Evolutionary conservation across 2,113 vertebrate species (phyloP), one percentile per base, ranked within the genome.

Genomic region (Solenodon paradoxus): DNA sequence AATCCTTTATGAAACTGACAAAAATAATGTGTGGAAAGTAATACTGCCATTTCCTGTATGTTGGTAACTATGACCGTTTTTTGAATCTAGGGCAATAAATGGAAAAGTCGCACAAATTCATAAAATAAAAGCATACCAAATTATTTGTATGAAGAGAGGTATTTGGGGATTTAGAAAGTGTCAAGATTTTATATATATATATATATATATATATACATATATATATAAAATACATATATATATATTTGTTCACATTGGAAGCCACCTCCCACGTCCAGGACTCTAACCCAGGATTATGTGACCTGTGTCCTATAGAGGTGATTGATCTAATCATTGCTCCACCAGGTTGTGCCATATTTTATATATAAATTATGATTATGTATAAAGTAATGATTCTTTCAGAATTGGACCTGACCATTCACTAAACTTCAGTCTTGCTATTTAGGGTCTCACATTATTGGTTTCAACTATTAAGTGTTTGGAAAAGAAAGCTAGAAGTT

Each of bases 1-100:
- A 96, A 97, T 97, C 95, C 72, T 93, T 96, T 90, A 95, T 30
- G 22, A 66, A 90, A 81, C n/a, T 77, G 49, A 32, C 40, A 57
- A 83, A 63, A 87, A 66, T 81, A 42, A 35, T 32, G 57, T 57
- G 19, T 83, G 38, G 22, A 75, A 61, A 64, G 6, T 75, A 79
- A 78, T 45, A 68, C 19, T 49, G 26, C 3, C 63, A 94, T 64
- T 88, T 88, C 17, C 69, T 68, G 49, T 74, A 51, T 55, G 15
- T 26, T 84, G 77, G 8, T 40, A 90, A 17, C 61, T 40, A 49
- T 49, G 64, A 38, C 9, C 51, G 35, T 72, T 96, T 85, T 77
- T 0, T 38, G 69, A 79, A 84, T 72, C 22, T 69, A 3, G 20
- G 61, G 11, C n/a, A 74, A 92, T 87, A 84, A 83, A 61, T 87